Evolutionary conservation across 2,888 invertebrate species (phyloP), one percentile per base, ranked within the genome.

Genomic region (Meta bourneti): DNA sequence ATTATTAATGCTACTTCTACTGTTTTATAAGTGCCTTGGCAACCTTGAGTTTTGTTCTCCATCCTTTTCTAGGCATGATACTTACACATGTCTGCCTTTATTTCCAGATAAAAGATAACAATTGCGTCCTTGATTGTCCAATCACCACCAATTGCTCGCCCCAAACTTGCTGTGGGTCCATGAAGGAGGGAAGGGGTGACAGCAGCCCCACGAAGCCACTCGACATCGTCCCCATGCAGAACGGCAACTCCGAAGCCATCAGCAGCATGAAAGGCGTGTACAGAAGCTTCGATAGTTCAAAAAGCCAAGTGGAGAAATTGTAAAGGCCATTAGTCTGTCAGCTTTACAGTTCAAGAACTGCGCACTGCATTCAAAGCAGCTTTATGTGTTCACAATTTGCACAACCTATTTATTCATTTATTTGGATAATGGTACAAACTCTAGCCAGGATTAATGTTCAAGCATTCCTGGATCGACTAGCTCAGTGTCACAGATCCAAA

Each of bases 151-250:
- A 97, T 54, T 98, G 98, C 95, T 97, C 97, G 94, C 97, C 97
- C 94, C 97, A 97, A 71, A 98, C 98, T 5, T 98, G 98, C 95
- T 98, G 98, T 94, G 97, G 97, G 61, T 97, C 97, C 69, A 71
- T 86, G 16, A 85, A 89, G 72, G 84, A 89, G 9, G 87, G 19
- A n/a, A 91, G 20, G 54, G 48, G 61, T 5, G 61, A 61, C 74
- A 54, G 54, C 8, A 11, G 20, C 0, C 69, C 69, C 6, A 34
- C 52, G 1, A 74, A 85, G 7, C 72, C 71, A 48, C 13, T 82
- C n/a, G 72, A 74, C 54, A 86, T 75, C 49, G 51, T 9, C 13
- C 52, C 86, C 5, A 11, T 72, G 0, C 72, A 71, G 19, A 91
- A 83, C 78, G 87, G 82, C 0, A n/a, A 52, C n/a, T 54, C 79